Evolutionary conservation across 2,888 invertebrate genomes (phyloP).

Genomic region (Yponomeuta plumbellus): DNA sequence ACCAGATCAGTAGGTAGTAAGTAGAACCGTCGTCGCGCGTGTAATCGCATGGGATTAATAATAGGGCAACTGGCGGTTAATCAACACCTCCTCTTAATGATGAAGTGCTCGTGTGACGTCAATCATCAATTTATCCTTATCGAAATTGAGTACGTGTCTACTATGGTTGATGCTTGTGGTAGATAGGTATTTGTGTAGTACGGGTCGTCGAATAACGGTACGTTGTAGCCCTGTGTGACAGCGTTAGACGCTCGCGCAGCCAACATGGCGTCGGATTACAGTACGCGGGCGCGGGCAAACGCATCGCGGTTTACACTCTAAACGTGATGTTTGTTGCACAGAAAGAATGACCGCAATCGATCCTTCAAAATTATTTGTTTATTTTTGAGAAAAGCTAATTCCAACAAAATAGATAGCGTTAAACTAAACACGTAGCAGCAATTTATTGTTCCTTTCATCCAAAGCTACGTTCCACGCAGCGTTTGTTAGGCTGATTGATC

Average conservation of each 20-base stretch:
- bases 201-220: conserved; percentile 6
- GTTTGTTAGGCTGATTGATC: not conserved
- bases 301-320: conserved; percentile 42
- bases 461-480: not conserved
- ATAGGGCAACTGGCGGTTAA: not conserved
- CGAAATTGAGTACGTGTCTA: not conserved
- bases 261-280: conserved; percentile 39
- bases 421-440: not conserved
- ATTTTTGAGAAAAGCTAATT: not conserved
- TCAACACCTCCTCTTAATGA: not conserved
- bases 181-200: not conserved
- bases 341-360: not conserved
- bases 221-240: conserved; percentile 18
- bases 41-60: not conserved
- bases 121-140: not conserved
- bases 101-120: conserved; percentile 5
- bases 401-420: not conserved
- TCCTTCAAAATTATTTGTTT: too few species aligned
- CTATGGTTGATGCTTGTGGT: not conserved
- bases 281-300: conserved; percentile 22
- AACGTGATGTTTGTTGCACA: conserved; percentile 37
- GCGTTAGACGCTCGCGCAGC: conserved; percentile 30
- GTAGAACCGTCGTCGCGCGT: too few species aligned
- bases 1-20: not conserved
- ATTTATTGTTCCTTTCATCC: not conserved